Conservation (phyloP, 2,797 vertebrate genomes). For the Notolepis coatsorum region DNA sequence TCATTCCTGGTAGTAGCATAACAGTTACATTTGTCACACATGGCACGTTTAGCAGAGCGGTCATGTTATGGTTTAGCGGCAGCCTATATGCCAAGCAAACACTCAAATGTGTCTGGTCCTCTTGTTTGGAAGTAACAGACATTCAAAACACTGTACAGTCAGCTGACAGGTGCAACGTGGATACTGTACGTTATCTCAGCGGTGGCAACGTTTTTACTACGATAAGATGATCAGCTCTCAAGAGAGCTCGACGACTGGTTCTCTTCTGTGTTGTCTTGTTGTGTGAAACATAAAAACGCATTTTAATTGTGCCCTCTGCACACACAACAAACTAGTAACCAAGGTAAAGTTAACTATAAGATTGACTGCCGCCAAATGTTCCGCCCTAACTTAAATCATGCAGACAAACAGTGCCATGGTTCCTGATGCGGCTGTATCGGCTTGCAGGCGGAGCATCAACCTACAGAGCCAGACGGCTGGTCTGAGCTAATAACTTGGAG, state of each 20-base stretch:
- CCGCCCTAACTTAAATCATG: conserved; percentile 39
- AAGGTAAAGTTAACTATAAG: conserved; percentile 4
- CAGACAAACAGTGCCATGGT: conserved; percentile 44
- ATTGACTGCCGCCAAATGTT: conserved; percentile 64
- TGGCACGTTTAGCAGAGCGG: neutral
- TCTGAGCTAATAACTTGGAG: neutral
- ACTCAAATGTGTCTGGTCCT: neutral
- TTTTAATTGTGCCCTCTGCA: neutral
- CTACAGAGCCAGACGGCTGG: too few species aligned
- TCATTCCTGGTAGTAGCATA: neutral
- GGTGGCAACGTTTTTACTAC: conserved; percentile 35
- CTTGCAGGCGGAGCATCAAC: neutral
- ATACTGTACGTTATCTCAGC: conserved; percentile 4
- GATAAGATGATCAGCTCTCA: conserved; percentile 13
- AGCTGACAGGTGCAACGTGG: conserved; percentile 69
- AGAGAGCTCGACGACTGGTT: neutral
- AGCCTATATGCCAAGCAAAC: neutral
- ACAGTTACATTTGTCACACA: too few species aligned
- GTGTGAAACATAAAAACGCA: neutral
- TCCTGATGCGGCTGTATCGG: neutral
- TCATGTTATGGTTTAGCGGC: neutral
- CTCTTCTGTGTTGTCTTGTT: too few species aligned
- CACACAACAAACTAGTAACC: conserved; percentile 39
- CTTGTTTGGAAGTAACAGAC: conserved; percentile 11
- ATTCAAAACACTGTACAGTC: conserved; percentile 56